phyloP scores from a whole-genome alignment of 2,113 vertebrate species.

The Phaethon lepturus region DNA sequence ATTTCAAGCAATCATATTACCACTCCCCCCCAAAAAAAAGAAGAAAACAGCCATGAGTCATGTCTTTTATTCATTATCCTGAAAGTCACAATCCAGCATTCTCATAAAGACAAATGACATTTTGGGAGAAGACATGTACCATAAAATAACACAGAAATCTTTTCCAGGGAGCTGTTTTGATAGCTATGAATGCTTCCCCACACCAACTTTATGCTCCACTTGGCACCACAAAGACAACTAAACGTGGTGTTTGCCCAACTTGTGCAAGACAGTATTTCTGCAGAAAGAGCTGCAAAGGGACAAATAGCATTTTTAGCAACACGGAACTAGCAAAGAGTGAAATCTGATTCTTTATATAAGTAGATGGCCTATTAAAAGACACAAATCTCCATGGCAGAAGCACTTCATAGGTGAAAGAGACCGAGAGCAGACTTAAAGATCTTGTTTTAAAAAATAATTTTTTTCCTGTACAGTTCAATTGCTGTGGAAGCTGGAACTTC shows the following conservation, averaged over 20 bases:
- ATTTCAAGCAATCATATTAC: background rate
- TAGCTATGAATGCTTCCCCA: background rate
- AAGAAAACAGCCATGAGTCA: background rate
- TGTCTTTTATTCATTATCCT: background rate
- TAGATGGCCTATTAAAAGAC: background rate
- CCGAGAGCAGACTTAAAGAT: background rate
- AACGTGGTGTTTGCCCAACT: background rate
- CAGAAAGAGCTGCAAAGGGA: background rate
- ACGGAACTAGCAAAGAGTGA: background rate
- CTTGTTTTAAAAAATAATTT: background rate
- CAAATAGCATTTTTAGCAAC: background rate
- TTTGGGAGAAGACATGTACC: background rate
- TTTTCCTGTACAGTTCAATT: background rate
- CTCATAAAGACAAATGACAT: background rate
- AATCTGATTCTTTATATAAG: background rate
- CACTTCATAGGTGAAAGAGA: background rate
- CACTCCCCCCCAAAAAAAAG: rapidly evolving
- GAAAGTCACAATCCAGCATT: background rate
- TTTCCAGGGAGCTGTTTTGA: background rate
- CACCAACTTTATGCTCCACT: background rate
- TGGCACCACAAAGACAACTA: background rate
- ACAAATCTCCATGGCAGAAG: background rate
- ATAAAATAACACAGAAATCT: background rate
- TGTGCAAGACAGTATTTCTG: background rate
- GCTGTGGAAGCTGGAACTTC: background rate